Conservation (phyloP, 2,888 invertebrate species). For the Cataglyphis livida region DNA sequence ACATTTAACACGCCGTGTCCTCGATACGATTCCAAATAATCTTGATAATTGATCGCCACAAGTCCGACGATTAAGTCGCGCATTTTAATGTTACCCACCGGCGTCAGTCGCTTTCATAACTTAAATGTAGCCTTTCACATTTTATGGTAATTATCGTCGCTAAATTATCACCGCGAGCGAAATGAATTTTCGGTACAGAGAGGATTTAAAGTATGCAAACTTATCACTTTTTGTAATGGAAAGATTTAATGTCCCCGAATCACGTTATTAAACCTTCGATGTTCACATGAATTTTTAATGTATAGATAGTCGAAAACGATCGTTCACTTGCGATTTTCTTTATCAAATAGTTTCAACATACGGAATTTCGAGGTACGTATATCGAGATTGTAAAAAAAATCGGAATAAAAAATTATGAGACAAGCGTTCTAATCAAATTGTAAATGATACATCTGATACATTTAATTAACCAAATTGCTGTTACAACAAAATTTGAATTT, state of each 20-base stretch:
- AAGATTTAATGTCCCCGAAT: slow-evolving; percentile 15
- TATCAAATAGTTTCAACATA: neutral
- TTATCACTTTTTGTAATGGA: slow-evolving; percentile 51
- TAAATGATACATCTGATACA: neutral
- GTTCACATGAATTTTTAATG: slow-evolving; percentile 5
- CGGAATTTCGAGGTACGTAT: neutral
- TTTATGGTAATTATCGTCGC: slow-evolving; percentile 71
- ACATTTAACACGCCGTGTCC: slow-evolving; percentile 60
- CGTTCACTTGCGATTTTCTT: neutral
- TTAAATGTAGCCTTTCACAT: slow-evolving; percentile 69
- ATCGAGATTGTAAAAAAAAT: neutral
- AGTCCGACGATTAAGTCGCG: slow-evolving; percentile 69
- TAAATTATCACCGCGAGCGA: slow-evolving; percentile 73
- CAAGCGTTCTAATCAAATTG: neutral
- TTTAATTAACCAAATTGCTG: neutral
- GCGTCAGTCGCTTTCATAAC: slow-evolving; percentile 71
- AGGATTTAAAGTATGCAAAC: slow-evolving; percentile 58
- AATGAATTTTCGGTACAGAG: slow-evolving; percentile 71
- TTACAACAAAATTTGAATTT: neutral
- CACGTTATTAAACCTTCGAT: slow-evolving; percentile 58
- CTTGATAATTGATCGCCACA: slow-evolving; percentile 73
- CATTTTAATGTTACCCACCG: slow-evolving; percentile 70
- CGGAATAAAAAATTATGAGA: neutral
- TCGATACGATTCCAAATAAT: slow-evolving; percentile 76
- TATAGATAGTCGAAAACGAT: neutral